phyloP scores from a whole-genome alignment of 1,140 invertebrate genomes.

The Maniola jurtina region DNA sequence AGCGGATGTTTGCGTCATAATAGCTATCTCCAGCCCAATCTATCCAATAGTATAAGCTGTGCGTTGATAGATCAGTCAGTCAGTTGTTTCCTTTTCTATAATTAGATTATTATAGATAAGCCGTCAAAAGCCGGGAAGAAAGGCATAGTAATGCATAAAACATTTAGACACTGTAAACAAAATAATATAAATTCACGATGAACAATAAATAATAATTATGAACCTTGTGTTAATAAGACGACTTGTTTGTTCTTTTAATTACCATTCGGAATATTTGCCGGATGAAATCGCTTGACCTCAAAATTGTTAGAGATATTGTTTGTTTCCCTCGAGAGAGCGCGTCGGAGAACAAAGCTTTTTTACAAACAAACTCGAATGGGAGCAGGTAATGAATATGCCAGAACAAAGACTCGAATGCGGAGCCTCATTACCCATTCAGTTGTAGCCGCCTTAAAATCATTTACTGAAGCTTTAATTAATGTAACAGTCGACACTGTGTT shows the following conservation, averaged over 20 bases:
- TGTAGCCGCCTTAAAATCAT: constrained; percentile 64
- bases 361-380: constrained; percentile 55
- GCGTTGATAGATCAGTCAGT: no score
- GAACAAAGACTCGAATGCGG: constrained; percentile 63
- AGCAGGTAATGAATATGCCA: constrained; percentile 71
- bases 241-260: constrained; percentile 37
- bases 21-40: no score
- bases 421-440: constrained; percentile 70
- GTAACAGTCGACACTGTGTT: background rate
- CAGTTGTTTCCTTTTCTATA: no score
- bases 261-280: constrained; percentile 44
- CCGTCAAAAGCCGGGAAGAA: no score
- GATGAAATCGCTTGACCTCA: constrained; percentile 62
- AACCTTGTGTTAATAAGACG: constrained; percentile 1
- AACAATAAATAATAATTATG: background rate
- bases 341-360: constrained; percentile 61
- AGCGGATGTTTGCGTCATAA: no score
- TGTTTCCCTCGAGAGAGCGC: constrained; percentile 54
- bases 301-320: constrained; percentile 70
- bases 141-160: no score
- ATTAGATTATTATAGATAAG: no score
- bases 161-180: background rate
- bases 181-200: background rate
- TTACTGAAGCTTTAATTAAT: constrained; percentile 44
- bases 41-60: no score